Conservation (phyloP, 2,113 vertebrate genomes). For the Pitta sordida region DNA sequence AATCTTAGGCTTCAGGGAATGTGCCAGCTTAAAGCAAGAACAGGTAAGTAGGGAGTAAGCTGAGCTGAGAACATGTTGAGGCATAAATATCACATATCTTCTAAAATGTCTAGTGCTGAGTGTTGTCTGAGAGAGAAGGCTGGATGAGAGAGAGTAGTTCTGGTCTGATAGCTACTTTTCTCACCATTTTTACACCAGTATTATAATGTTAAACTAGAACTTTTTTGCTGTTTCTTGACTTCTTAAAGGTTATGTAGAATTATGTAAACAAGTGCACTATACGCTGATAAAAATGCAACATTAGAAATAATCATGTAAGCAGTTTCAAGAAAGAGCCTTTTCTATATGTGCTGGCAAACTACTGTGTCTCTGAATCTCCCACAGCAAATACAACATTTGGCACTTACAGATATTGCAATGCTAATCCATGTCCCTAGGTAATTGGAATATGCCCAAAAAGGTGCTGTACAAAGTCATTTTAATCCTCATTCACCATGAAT, state of each 20-base stretch:
- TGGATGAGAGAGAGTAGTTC: neutral
- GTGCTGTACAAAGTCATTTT: neutral
- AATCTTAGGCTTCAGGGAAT: neutral
- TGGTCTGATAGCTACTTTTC: neutral
- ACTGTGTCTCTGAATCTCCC: neutral
- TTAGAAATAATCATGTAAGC: neutral
- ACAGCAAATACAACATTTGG: neutral
- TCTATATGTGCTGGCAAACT: neutral
- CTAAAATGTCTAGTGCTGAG: neutral
- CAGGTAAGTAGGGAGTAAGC: neutral
- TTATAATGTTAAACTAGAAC: neutral
- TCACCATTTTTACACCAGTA: neutral
- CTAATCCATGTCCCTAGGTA: neutral
- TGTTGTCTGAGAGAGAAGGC: neutral
- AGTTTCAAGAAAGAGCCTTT: neutral
- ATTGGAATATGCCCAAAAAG: neutral
- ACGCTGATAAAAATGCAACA: neutral
- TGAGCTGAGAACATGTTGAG: neutral
- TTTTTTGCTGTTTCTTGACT: neutral
- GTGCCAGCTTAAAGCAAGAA: neutral
- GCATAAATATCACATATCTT: rapidly evolving
- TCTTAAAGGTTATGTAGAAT: neutral
- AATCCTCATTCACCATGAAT: neutral
- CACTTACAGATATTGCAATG: neutral
- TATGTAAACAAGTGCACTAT: neutral